Base-by-base conservation (phyloP, 2,888 invertebrate genomes). In the Cinara cedri region DNA sequence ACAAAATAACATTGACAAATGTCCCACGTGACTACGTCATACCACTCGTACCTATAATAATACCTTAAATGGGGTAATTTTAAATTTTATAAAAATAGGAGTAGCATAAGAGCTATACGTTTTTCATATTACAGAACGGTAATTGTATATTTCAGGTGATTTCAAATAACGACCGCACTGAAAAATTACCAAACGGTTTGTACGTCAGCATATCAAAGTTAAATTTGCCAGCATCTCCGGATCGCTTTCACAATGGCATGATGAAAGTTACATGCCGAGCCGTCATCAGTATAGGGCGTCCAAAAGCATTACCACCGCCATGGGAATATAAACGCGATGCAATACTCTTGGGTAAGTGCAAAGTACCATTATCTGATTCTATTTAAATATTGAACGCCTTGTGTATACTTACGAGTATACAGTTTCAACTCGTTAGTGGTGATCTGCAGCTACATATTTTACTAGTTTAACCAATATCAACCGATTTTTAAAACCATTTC, bases 241-340 rank as follows among this genome's bases (percentile, higher is more conserved):
- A 87, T 26, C 89, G 90, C 84, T 90, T 90, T 84, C 86, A 87
- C 80, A 88, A 88, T 14, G 89, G 90, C 74, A 87, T 88, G 68
- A 89, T 90, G 89, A 87, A 87, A 83, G 89, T 89, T 72, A 89
- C 89, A 83, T 90, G 90, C 84, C 86, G 89, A 80, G 89, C 90
- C 24, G 88, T 88, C 82, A 87, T 90, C 68, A 75, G 46, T 21
- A 60, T 80, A 10, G 82, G 82, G 0, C 70, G 68, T 24, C 70
- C 57, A 19, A 70, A 78, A 19, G 26, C 78, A 19, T 68, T 57
- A n/a, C 78, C 78, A 9, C 60, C 78, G 3, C 78, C 70, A 19
- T 26, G 70, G n/a, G 78, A 78, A 60, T 78, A 78, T 2, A 78
- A 78, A 78, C 57, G 57, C 24, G 70, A 78, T n/a, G 21, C 78